phyloP scores from a whole-genome alignment of 2,888 invertebrate genomes.

The Crepidodera aurea region DNA sequence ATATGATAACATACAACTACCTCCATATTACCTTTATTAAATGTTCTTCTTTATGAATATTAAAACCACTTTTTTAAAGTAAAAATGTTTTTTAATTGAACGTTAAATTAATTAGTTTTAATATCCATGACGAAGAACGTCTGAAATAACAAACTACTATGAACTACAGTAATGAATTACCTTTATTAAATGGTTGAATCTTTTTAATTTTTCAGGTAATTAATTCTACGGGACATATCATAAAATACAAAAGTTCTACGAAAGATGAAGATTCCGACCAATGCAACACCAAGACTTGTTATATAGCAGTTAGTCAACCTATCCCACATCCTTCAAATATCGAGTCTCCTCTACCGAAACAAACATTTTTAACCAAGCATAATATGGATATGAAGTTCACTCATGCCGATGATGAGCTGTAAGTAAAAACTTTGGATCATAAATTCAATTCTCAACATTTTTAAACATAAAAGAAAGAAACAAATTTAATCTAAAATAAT shows the following conservation, averaged over 20 bases:
- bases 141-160: no score
- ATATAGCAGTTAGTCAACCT: constrained; percentile 81
- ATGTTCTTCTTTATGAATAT: no score
- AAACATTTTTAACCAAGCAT: constrained; percentile 92
- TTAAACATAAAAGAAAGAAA: no score
- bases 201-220: constrained; percentile 85
- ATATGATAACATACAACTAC: no score
- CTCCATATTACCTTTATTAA: no score
- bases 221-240: constrained; percentile 84
- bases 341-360: constrained; percentile 86
- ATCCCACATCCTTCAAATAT: constrained; percentile 92
- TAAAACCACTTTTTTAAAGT: no score
- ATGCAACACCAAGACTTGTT: constrained; percentile 60
- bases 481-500: no score
- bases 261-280: constrained; percentile 52
- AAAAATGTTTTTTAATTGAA: no score
- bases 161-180: no score
- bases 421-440: constrained; percentile 58
- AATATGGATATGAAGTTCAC: constrained; percentile 94
- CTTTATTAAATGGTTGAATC: no score
- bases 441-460: background rate
- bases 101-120: no score
- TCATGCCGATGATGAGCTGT: constrained; percentile 90
- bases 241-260: constrained; percentile 54
- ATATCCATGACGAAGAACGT: no score